A percentile compares a stretch with the other conserved stretches of the same genome.
phyloP scores from a whole-genome alignment of 2,113 vertebrate species.

The Platysteira castanea region DNA sequence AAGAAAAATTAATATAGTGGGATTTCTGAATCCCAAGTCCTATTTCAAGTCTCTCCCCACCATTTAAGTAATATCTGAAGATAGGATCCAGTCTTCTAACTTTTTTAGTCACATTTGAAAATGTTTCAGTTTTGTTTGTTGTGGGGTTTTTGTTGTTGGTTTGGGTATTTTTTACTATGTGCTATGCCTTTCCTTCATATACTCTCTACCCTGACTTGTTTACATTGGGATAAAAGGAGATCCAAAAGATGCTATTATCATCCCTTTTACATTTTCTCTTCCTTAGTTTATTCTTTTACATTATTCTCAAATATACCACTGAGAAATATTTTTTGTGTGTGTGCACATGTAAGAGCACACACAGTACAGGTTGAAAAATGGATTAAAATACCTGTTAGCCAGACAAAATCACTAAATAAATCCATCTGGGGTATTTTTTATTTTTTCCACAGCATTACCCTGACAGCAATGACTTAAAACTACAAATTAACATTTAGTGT shows the following conservation, averaged over 20 bases:
- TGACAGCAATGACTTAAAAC: not conserved
- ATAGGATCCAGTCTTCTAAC: not conserved
- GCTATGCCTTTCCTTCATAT: not conserved
- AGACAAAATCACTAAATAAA: not conserved
- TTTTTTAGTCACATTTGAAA: not conserved
- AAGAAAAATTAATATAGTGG: not conserved
- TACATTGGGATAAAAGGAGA: not conserved
- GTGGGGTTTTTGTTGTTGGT: not conserved
- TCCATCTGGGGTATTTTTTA: not conserved
- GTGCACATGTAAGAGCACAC: not conserved
- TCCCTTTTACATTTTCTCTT: not conserved
- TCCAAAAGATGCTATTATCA: not conserved
- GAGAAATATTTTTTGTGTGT: not conserved
- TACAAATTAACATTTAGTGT: not conserved
- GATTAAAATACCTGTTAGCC: not conserved
- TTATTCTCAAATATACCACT: not conserved
- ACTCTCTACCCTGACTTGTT: not conserved
- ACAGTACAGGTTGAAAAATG: not conserved
- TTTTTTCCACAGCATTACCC: not conserved
- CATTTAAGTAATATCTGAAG: not conserved
- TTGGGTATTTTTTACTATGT: accelerated
- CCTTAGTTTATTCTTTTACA: not conserved
- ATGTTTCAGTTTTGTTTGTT: not conserved
- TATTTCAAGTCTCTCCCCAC: not conserved
- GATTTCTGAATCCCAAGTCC: not conserved